phyloP scores from a whole-genome alignment of 2,113 vertebrate species.

The Mesitornis unicolor region DNA sequence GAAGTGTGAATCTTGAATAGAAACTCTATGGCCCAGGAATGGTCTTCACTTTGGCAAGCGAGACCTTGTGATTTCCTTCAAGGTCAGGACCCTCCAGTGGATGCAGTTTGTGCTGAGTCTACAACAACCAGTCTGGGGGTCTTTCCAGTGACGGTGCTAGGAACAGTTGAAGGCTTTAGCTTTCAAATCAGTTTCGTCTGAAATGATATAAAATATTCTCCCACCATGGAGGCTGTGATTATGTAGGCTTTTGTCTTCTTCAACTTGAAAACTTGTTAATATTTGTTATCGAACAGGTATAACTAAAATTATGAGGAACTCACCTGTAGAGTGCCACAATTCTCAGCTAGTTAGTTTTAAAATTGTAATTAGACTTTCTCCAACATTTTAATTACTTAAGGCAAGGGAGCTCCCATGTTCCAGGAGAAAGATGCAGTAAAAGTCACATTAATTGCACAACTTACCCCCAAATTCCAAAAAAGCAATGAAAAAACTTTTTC shows the following conservation, averaged over 20 bases:
- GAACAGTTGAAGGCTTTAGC: not conserved
- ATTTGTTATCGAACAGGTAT: not conserved
- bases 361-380: not conserved
- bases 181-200: not conserved
- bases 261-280: not conserved
- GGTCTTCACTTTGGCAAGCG: not conserved
- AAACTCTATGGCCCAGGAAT: not conserved
- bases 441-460: not conserved
- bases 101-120: not conserved
- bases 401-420: accelerated
- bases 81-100: not conserved
- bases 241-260: not conserved
- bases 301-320: not conserved
- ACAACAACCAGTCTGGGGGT: accelerated
- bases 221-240: accelerated
- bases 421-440: not conserved
- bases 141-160: not conserved
- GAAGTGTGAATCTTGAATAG: not conserved
- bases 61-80: not conserved
- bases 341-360: not conserved
- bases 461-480: not conserved
- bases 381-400: not conserved
- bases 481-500: not conserved
- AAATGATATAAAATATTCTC: not conserved
- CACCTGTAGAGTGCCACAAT: not conserved